These are phyloP conservation scores for Erythrocercus mccallii DNA, from an alignment of 2,113 vertebrate species.

Conservation along the genomic window DNA sequence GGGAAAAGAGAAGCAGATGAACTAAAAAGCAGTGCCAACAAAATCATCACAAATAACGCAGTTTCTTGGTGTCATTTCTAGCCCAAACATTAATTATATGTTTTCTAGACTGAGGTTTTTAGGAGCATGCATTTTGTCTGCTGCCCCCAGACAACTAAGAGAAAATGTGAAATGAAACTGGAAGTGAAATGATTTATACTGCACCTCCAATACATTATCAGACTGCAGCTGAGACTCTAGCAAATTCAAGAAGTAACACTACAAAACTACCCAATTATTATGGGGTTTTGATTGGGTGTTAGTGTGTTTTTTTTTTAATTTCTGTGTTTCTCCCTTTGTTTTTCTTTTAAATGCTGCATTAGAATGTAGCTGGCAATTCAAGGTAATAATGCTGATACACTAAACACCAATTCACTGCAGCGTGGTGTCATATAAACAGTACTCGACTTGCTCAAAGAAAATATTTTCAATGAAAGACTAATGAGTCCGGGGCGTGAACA, in stretches of 20 bases:
- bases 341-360: neutral
- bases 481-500: neutral
- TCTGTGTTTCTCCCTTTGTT: neutral
- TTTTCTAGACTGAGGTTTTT: neutral
- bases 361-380: neutral
- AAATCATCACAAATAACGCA: neutral
- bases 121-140: neutral
- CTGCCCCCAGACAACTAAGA: neutral
- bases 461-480: neutral
- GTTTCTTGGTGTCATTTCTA: neutral
- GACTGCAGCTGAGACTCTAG: neutral
- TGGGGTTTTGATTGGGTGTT: neutral
- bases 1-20: neutral
- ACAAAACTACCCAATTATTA: neutral
- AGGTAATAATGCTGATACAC: neutral
- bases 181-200: neutral
- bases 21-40: neutral
- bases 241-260: neutral
- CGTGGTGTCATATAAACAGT: neutral
- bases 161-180: neutral
- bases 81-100: neutral
- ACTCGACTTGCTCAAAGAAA: neutral
- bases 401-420: neutral
- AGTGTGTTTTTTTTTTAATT: neutral
- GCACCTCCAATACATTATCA: neutral